Evolutionary conservation across 2,113 vertebrate species (phyloP).

Genomic region (Mirza zaza): DNA sequence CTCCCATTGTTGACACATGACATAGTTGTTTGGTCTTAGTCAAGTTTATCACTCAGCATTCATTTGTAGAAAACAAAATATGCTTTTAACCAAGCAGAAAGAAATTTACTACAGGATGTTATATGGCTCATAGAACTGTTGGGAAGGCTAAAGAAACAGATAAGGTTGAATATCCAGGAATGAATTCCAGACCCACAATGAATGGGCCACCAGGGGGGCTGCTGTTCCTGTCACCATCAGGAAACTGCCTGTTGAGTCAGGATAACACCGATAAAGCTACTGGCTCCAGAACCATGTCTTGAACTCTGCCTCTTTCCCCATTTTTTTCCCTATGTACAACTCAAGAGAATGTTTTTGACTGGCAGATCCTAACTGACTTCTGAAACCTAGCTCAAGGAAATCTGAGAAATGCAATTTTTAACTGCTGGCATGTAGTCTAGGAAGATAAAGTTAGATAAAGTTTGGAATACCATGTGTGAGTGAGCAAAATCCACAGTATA

Average conservation of each 20-base stretch:
- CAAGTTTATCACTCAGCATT: background rate
- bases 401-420: background rate
- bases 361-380: background rate
- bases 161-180: background rate
- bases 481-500: background rate
- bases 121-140: background rate
- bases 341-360: background rate
- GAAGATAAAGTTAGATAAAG: background rate
- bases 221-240: background rate
- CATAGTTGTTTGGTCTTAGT: background rate
- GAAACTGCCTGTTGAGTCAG: background rate
- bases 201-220: background rate
- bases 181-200: background rate
- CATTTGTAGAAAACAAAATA: background rate
- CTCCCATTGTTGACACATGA: background rate
- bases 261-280: background rate
- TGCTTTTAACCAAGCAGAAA: background rate
- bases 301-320: background rate
- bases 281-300: background rate
- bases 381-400: background rate
- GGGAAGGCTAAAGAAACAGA: background rate
- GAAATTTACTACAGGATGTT: background rate
- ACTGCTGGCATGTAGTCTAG: background rate
- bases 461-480: background rate
- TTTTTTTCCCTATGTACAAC: background rate